Conservation (phyloP, 2,797 vertebrate species). For the Sebastes steindachneri region DNA sequence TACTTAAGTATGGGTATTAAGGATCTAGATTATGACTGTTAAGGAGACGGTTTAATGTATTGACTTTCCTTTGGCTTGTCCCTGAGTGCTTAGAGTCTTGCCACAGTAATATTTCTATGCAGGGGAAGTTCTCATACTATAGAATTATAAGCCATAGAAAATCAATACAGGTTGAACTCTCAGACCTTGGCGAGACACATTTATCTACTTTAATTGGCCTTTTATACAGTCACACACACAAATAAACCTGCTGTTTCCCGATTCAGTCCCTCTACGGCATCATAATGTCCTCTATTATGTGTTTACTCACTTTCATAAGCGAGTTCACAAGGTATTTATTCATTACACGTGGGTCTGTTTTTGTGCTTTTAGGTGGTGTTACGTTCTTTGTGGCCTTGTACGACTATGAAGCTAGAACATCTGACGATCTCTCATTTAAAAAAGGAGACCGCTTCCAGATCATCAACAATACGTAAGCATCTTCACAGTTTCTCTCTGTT, state of each 20-base stretch:
- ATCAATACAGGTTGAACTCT: constrained; percentile 26
- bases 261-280: neutral
- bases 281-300: neutral
- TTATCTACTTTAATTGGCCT: neutral
- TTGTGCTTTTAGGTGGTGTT: constrained; percentile 86
- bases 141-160: constrained; percentile 10
- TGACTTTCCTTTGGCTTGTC: neutral
- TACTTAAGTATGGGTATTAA: neutral
- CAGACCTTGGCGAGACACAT: constrained; percentile 20
- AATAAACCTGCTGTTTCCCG: neutral
- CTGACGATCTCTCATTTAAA: constrained; percentile 95
- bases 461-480: constrained; percentile 95
- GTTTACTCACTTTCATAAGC: neutral
- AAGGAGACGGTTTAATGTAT: neutral
- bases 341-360: neutral
- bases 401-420: constrained; percentile 96
- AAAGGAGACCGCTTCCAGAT: constrained; percentile 98
- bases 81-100: neutral
- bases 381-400: constrained; percentile 98
- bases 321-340: neutral
- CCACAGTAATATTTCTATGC: constrained; percentile 18
- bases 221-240: neutral
- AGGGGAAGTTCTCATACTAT: neutral
- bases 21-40: constrained; percentile 4
- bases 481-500: neutral